phyloP scores from a whole-genome alignment of 2,113 vertebrate genomes.

The Clarias batrachus region DNA sequence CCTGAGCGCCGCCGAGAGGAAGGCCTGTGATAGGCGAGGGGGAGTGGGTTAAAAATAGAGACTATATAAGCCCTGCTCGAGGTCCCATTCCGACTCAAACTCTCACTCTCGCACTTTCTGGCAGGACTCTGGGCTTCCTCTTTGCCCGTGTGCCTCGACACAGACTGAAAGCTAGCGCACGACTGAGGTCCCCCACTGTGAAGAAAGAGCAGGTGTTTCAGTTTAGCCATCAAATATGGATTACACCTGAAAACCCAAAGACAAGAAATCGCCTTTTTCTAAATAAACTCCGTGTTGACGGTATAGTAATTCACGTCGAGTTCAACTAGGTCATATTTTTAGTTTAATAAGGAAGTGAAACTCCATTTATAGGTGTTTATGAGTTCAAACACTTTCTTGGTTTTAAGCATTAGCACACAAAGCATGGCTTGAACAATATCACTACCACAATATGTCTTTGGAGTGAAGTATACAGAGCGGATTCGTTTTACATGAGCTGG shows the following conservation, averaged over 20 bases:
- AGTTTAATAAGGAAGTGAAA: conserved; percentile 4
- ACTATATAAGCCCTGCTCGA: conserved; percentile 83
- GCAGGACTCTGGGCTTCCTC: conserved; percentile 49
- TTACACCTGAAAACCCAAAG: conserved; percentile 30
- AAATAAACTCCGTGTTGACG: conserved; percentile 29
- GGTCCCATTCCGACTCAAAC: conserved; percentile 74
- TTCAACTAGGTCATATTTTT: conserved; percentile 15
- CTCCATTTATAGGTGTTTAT: neutral
- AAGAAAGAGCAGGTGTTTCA: conserved; percentile 67
- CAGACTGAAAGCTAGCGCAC: conserved; percentile 21
- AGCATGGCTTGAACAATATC: neutral
- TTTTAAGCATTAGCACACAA: neutral
- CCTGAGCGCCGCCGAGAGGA: conserved; percentile 85
- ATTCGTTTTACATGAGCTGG: neutral
- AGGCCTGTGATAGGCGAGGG: conserved; percentile 84
- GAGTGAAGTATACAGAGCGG: neutral
- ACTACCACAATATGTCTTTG: neutral
- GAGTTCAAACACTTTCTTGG: neutral
- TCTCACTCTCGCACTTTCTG: conserved; percentile 54
- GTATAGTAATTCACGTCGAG: conserved; percentile 12
- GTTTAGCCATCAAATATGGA: conserved; percentile 33
- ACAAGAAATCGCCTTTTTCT: conserved; percentile 28
- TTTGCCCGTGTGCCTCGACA: conserved; percentile 30
- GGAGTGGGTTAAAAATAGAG: conserved; percentile 90
- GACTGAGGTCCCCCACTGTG: conserved; percentile 57